Conservation (phyloP, 2,888 invertebrate genomes). For the Himalopsyche tibetana region DNA sequence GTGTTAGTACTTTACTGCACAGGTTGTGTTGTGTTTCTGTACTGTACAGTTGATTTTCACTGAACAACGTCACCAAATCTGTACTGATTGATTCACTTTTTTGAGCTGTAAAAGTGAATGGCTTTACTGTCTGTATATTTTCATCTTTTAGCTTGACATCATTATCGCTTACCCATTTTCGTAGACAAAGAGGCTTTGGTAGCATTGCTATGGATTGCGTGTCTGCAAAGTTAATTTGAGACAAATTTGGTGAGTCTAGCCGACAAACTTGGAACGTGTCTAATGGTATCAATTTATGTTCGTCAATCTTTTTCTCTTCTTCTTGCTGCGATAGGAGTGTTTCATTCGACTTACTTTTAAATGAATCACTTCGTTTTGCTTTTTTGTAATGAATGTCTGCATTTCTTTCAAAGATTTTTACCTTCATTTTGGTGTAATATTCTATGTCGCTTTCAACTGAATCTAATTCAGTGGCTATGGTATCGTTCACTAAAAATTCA, state of each 20-base stretch:
- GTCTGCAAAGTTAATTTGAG: too few relatives aligned
- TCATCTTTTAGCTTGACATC: neutral
- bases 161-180: neutral
- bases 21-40: neutral
- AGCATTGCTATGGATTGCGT: neutral
- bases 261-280: too few relatives aligned
- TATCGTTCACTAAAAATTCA: neutral
- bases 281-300: neutral
- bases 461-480: neutral
- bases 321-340: neutral
- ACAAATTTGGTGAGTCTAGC: too few relatives aligned
- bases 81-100: neutral
- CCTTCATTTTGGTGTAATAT: constrained; percentile 55
- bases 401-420: constrained; percentile 41
- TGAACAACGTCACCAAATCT: neutral
- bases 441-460: constrained; percentile 43
- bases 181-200: neutral
- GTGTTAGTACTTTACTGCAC: constrained; percentile 38
- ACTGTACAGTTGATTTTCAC: neutral
- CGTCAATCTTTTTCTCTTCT: constrained; percentile 3
- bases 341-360: neutral
- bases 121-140: neutral
- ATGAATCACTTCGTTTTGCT: constrained; percentile 49
- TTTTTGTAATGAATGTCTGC: constrained; percentile 1
- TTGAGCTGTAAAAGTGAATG: neutral